Evolutionary conservation across 2,888 invertebrate species (phyloP).

Genomic region (Stenodera caucasica): DNA sequence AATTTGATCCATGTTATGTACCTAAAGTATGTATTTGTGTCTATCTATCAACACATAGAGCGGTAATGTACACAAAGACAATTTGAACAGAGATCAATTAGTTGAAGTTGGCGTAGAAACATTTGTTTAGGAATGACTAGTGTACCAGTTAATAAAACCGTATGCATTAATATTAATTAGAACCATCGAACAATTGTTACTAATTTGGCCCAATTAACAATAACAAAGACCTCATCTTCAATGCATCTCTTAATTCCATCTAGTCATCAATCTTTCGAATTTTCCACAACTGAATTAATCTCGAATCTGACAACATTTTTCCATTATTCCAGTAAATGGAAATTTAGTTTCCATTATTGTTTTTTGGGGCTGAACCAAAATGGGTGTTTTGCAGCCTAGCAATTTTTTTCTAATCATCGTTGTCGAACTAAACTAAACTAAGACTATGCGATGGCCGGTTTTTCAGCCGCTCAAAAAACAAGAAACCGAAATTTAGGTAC

Average conservation of each 20-base stretch:
- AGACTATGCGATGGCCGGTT: too few species aligned
- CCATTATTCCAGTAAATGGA: conserved; percentile 7
- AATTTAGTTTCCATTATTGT: neutral
- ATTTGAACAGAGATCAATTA: conserved; percentile 8
- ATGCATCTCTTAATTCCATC: neutral
- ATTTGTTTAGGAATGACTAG: neutral
- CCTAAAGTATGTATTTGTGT: neutral
- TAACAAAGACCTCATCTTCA: neutral
- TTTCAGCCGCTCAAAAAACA: neutral
- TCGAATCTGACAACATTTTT: neutral
- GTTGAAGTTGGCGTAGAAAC: neutral
- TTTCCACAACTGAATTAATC: neutral
- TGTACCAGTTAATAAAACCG: neutral
- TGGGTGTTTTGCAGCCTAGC: too few species aligned
- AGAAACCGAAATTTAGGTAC: neutral
- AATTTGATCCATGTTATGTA: neutral
- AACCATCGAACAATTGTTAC: neutral
- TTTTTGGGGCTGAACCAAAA: too few species aligned
- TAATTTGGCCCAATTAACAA: neutral
- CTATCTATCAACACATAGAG: neutral
- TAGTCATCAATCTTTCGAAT: neutral
- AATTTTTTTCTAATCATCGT: too few species aligned
- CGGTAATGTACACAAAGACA: conserved; percentile 1
- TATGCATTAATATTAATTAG: conserved; percentile 3
- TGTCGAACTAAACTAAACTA: too few species aligned